These are phyloP conservation scores for Eugnorisma glareosa DNA, from an alignment of 2,888 invertebrate species.

Conservation along the genomic window DNA sequence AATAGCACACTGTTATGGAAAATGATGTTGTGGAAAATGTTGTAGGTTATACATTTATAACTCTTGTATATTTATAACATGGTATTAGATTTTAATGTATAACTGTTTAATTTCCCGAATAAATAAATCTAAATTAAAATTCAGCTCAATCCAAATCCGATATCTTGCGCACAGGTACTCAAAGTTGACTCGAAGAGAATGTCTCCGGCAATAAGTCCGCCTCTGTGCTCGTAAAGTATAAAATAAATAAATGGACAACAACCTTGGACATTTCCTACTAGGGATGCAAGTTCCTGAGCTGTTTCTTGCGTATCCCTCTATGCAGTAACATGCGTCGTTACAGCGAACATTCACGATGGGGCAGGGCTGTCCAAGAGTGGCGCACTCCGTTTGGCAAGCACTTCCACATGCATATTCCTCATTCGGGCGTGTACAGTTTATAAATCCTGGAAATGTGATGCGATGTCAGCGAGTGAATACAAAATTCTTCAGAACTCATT, in stretches of 20 bases:
- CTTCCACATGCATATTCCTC: constrained; percentile 22
- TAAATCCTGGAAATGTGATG: not conserved
- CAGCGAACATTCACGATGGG: not conserved
- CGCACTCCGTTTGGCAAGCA: constrained; percentile 10
- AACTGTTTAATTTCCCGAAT: too few relatives aligned
- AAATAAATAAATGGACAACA: not conserved
- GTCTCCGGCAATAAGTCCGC: not conserved
- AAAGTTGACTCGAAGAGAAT: not conserved
- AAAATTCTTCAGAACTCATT: too few relatives aligned
- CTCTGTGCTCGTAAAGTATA: not conserved
- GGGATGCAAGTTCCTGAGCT: not conserved
- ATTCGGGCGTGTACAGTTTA: not conserved
- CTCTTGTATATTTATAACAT: too few relatives aligned
- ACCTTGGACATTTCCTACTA: not conserved
- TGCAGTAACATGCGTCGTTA: constrained; percentile 18
- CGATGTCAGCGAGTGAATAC: too few relatives aligned
- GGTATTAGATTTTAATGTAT: too few relatives aligned
- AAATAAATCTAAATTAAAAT: too few relatives aligned
- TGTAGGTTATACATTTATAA: too few relatives aligned
- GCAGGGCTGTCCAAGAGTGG: not conserved
- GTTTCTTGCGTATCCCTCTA: not conserved
- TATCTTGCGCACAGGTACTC: not conserved
- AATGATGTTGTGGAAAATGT: too few relatives aligned
- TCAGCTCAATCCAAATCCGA: not conserved
- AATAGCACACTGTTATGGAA: too few relatives aligned